phyloP scores from a whole-genome alignment of 2,113 vertebrate genomes.

The Dipodomys ordii region DNA sequence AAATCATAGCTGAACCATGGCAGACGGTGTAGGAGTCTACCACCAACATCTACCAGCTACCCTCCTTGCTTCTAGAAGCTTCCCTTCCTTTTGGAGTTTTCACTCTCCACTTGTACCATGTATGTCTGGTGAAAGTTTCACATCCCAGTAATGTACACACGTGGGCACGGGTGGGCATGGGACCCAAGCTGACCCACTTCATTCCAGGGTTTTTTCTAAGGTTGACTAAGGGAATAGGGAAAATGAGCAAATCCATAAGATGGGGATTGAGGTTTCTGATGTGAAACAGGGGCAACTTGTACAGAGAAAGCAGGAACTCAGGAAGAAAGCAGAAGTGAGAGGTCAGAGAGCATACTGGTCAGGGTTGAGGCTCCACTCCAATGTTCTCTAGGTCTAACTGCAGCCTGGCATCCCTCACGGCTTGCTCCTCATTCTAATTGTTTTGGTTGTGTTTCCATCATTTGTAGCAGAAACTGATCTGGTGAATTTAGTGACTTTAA shows the following conservation, averaged over 20 bases:
- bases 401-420: too few species aligned
- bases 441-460: neutral
- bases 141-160: neutral
- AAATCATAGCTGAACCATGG: neutral
- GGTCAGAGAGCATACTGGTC: neutral
- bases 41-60: neutral
- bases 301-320: neutral
- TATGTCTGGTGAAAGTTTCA: neutral
- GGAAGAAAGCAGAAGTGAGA: neutral
- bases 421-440: neutral
- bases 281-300: neutral
- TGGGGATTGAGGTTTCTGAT: neutral
- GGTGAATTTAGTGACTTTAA: neutral
- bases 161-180: neutral
- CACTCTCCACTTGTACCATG: neutral
- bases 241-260: too few species aligned
- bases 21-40: neutral
- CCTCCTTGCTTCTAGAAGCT: neutral
- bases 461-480: neutral
- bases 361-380: neutral
- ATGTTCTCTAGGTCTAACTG: neutral
- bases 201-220: neutral
- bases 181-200: neutral
- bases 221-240: neutral
- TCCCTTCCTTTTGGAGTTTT: neutral